Conservation (phyloP, 53 echinoderm and acorn worm genomes). For the Mesocentrotus franciscanus region DNA sequence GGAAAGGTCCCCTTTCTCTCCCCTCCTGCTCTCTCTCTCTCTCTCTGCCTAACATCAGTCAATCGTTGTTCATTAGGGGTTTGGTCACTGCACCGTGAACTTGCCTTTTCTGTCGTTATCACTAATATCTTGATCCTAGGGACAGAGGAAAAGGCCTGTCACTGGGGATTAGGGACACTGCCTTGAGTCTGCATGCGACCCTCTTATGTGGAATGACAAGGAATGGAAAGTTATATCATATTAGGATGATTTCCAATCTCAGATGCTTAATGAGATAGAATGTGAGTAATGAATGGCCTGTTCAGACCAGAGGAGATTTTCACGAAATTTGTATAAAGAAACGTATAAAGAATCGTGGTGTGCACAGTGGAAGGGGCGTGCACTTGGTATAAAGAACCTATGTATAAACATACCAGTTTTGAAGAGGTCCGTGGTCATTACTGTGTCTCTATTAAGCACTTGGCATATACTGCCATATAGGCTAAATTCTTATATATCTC, state of each 20-base stretch:
- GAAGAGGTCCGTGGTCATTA: too few species aligned
- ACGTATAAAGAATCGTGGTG: too few species aligned
- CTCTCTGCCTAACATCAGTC: slow-evolving; percentile 19
- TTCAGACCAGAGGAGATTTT: background rate
- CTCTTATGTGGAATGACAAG: background rate
- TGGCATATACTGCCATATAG: too few species aligned
- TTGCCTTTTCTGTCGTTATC: slow-evolving; percentile 3
- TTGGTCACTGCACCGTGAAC: slow-evolving; percentile 22
- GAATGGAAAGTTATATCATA: background rate
- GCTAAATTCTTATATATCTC: too few species aligned
- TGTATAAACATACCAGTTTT: too few species aligned
- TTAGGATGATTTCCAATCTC: background rate
- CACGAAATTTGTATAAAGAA: too few species aligned
- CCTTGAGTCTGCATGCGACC: background rate
- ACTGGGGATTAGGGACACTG: background rate
- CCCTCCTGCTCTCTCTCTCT: background rate
- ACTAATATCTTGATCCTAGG: slow-evolving; percentile 28
- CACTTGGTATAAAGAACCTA: too few species aligned
- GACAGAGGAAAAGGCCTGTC: slow-evolving; percentile 30
- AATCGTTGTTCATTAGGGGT: slow-evolving; percentile 41
- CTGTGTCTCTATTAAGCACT: too few species aligned
- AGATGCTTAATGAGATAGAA: background rate
- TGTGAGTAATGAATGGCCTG: background rate
- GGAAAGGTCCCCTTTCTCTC: background rate
- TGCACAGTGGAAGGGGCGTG: too few species aligned